Conservation (phyloP, 2,797 vertebrate genomes). For the Sebastes iracundus region DNA sequence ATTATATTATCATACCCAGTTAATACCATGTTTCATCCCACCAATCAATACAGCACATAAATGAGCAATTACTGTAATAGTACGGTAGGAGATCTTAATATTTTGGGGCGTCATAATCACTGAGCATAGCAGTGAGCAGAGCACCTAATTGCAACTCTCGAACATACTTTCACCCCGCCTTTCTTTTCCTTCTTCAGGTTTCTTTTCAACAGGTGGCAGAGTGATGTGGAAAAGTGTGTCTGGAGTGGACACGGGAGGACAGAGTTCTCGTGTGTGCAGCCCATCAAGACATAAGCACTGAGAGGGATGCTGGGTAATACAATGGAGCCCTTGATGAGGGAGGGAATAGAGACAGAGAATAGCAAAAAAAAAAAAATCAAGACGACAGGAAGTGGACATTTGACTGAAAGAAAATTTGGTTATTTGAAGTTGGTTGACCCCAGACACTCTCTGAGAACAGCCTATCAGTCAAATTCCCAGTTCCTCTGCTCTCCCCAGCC, state of each 20-base stretch:
- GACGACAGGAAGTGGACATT: conserved; percentile 25
- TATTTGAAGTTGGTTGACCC: conserved; percentile 55
- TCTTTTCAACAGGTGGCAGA: background rate
- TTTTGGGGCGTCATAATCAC: conserved; percentile 35
- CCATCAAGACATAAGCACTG: conserved; percentile 3
- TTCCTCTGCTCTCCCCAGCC: conserved; percentile 45
- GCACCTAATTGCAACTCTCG: conserved; percentile 37
- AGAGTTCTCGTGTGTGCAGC: background rate
- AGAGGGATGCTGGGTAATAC: conserved; percentile 15
- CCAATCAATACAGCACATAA: conserved; percentile 14
- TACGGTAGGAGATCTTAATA: conserved; percentile 22
- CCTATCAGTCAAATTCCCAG: conserved; percentile 53
- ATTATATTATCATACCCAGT: background rate
- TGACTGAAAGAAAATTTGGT: conserved; percentile 47
- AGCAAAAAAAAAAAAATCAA: background rate
- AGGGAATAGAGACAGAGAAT: background rate
- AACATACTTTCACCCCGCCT: background rate
- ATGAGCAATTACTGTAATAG: conserved; percentile 42
- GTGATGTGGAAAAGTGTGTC: conserved; percentile 2
- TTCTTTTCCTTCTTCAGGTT: background rate
- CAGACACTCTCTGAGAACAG: conserved; percentile 36
- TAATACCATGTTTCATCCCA: background rate
- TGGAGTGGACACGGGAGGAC: background rate
- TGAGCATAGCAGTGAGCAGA: background rate
- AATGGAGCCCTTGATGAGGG: conserved; percentile 13